Conservation (phyloP, 2,113 vertebrate species). For the Rhineura floridana region DNA sequence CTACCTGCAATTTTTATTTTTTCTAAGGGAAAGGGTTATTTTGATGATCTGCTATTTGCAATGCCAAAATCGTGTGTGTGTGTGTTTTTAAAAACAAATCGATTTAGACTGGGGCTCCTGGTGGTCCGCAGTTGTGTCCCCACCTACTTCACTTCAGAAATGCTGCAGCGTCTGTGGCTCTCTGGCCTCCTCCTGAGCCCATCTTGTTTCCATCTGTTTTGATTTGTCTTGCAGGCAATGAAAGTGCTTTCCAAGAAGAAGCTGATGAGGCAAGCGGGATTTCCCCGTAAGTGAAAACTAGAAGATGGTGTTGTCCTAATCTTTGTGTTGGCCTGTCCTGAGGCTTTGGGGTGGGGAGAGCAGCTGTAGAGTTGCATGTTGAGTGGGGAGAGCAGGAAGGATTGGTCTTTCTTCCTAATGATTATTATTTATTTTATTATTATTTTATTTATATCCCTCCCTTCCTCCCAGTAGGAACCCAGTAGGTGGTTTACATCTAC, state of each 20-base stretch:
- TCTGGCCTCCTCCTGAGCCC: not conserved
- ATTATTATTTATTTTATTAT: too few relatives aligned
- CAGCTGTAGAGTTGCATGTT: too few relatives aligned
- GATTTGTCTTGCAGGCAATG: constrained; percentile 86
- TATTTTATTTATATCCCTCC: too few relatives aligned
- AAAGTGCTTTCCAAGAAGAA: constrained; percentile 98
- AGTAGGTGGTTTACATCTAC: too few relatives aligned
- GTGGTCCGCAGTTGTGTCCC: too few relatives aligned
- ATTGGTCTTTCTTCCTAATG: too few relatives aligned
- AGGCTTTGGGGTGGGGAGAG: not conserved
- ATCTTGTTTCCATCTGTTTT: not conserved
- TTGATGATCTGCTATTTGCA: not conserved
- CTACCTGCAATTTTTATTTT: not conserved
- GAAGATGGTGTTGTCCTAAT: not conserved
- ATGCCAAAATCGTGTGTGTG: not conserved
- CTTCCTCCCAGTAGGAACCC: too few relatives aligned
- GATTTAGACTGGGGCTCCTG: too few relatives aligned
- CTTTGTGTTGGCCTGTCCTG: not conserved
- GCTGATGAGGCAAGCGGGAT: constrained; percentile 96
- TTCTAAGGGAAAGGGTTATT: not conserved
- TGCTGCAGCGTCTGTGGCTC: too few relatives aligned
- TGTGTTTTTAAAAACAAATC: too few relatives aligned
- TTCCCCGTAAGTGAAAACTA: constrained; percentile 88
- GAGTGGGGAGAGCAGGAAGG: not conserved
- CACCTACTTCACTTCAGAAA: too few relatives aligned